Conservation (phyloP, 1,140 invertebrate species). For the Drosophila kikkawai region DNA sequence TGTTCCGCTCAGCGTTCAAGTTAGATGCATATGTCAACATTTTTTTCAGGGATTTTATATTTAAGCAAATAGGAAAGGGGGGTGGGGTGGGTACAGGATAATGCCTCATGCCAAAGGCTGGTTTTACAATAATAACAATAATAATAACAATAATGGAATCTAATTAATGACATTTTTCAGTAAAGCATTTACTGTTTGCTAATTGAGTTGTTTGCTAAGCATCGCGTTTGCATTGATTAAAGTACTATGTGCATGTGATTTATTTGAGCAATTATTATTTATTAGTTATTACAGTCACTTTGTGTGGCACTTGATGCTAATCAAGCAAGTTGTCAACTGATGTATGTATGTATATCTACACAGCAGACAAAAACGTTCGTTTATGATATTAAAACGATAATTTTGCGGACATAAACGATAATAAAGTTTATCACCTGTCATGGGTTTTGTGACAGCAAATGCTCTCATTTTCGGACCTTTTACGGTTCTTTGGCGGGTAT, state of each 20-base stretch:
- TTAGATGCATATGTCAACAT: conserved; percentile 53
- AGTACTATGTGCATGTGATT: conserved; percentile 7
- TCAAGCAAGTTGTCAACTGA: conserved; percentile 6
- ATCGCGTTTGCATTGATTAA: conserved; percentile 19
- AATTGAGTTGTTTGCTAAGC: conserved; percentile 37
- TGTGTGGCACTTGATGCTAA: conserved; percentile 5
- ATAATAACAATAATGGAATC: neutral
- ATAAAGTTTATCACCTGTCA: too few relatives aligned
- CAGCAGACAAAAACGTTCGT: too few relatives aligned
- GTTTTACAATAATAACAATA: neutral
- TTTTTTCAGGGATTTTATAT: conserved; percentile 44
- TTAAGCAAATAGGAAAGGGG: neutral
- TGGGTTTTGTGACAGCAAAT: too few relatives aligned
- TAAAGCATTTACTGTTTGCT: conserved; percentile 9
- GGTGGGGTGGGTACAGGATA: neutral
- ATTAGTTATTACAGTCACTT: conserved; percentile 20
- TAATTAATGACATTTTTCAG: conserved; percentile 42
- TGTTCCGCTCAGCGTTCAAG: conserved; percentile 17
- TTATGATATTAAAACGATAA: too few relatives aligned
- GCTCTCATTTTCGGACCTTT: too few relatives aligned
- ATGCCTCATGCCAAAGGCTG: conserved; percentile 3
- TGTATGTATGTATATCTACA: neutral
- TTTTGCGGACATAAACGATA: too few relatives aligned
- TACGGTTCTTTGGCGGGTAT: too few relatives aligned
- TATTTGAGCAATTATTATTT: conserved; percentile 15